Percentiles rank a stretch among this genome's conserved stretches.
Evolutionary conservation across 2,888 invertebrate species (phyloP).

Genomic region (Lutraria lutraria): DNA sequence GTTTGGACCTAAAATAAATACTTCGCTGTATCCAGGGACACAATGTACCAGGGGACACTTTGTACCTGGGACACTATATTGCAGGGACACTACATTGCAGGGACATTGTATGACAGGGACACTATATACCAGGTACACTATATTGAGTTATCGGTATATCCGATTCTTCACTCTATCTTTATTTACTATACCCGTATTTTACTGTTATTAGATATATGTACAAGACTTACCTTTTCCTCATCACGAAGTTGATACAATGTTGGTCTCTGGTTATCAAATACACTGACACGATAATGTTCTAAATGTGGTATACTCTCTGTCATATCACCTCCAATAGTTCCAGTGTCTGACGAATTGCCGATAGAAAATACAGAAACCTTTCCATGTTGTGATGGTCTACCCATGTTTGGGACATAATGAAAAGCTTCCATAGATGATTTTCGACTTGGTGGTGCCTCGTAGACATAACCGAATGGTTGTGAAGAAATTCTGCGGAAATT

Average conservation of each 20-base stretch:
- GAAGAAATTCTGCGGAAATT: constrained; percentile 54
- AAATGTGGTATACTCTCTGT: constrained; percentile 93
- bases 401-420: constrained; percentile 37
- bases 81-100: too few relatives aligned
- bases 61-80: too few relatives aligned
- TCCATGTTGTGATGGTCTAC: constrained; percentile 41
- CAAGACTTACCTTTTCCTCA: constrained; percentile 76
- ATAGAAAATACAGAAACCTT: constrained; percentile 67
- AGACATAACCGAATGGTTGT: constrained; percentile 47
- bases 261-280: constrained; percentile 79
- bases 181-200: too few relatives aligned
- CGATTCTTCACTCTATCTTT: too few relatives aligned
- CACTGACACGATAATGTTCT: constrained; percentile 90
- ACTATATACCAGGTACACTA: too few relatives aligned
- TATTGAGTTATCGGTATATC: too few relatives aligned
- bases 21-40: too few relatives aligned
- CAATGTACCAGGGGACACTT: too few relatives aligned
- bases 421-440: constrained; percentile 66
- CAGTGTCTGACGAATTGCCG: constrained; percentile 57
- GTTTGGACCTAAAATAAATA: too few relatives aligned
- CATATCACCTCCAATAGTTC: constrained; percentile 87
- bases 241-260: constrained; percentile 86
- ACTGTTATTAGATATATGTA: too few relatives aligned
- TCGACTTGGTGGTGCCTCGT: constrained; percentile 50
- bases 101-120: too few relatives aligned